Evolutionary conservation across 2,888 invertebrate species (phyloP), one percentile per base, ranked within the genome.

Genomic region (Hypselothyrea guttata): DNA sequence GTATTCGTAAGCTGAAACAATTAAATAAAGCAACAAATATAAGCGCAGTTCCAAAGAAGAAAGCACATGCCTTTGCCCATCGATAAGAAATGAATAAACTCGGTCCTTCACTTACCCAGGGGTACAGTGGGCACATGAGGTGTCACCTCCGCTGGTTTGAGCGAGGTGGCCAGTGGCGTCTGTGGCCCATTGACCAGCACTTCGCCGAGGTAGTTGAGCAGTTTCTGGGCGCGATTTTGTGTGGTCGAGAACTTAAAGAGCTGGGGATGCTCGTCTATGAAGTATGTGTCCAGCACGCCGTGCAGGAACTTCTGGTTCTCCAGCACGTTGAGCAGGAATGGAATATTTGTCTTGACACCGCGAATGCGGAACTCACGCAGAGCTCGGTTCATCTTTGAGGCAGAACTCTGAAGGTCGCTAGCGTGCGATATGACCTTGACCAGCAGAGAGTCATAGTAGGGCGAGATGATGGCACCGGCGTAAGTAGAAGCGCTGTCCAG

Each of bases 321-420:
- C 48, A 99, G 90, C 0, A 99, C 99, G 88, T 99, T 99, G 65
- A 99, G 91, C 51, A 99, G 91, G 91, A 99, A 99, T 0, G 99
- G 99, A 87, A 99, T 98, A 92, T 99, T 99, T 4, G 99, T 99
- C 92, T 99, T 99, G 8, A 99, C 98, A 9, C 99, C 99, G 71
- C 99, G 93, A 65, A 99, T 98, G 64, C 99, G 93, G 91, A 99
- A 99, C 90, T 99, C 99, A 18, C 96, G 92, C 0, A 99, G 92
- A 0, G 98, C 98, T 56, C 99, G 93, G 89, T 95, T 95, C 97
- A 99, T 98, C 90, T 99, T 99, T 0, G 98, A 94, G 34, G 97
- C 97, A 0, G 98, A 96, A 0, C 96, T 93, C 62, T 96, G 94
- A 31, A 99, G 93, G 88, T 98, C 96, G 49, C 93, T 93, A 0